Evolutionary conservation across 2,113 vertebrate genomes (phyloP).

Genomic region (Bagarius yarrelli): DNA sequence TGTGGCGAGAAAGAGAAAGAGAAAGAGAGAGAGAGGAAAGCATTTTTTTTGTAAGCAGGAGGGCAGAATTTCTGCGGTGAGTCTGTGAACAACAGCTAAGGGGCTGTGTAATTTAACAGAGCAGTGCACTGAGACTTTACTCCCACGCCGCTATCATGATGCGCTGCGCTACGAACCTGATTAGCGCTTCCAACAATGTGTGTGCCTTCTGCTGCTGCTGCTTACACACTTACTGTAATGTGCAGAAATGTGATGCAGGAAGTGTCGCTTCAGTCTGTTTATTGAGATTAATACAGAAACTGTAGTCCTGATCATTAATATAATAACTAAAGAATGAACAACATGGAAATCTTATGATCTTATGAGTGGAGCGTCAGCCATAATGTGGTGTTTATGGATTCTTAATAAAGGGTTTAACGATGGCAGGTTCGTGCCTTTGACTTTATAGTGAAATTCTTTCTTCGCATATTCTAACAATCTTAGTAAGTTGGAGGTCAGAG

Average conservation of each 20-base stretch:
- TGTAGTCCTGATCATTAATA: not conserved
- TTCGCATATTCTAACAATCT: no score
- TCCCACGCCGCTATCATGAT: not conserved
- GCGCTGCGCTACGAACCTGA: not conserved
- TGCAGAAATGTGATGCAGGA: not conserved
- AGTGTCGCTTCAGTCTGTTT: not conserved
- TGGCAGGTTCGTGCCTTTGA: no score
- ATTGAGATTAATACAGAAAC: not conserved
- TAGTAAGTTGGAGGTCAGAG: no score
- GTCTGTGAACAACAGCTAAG: not conserved
- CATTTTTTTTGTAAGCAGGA: not conserved
- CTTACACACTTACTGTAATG: not conserved
- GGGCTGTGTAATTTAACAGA: constrained; percentile 1
- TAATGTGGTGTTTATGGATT: no score
- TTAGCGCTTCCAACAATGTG: not conserved
- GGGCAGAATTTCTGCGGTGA: constrained; percentile 5
- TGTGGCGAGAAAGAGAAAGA: not conserved
- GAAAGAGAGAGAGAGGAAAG: not conserved
- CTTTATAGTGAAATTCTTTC: no score
- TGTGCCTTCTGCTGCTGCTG: not conserved
- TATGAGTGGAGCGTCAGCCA: no score
- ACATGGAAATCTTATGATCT: not conserved
- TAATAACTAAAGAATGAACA: not conserved
- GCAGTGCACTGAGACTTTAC: not conserved
- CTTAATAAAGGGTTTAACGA: no score